phyloP scores from a whole-genome alignment of 2,888 invertebrate genomes.

The Drosophila flavopinicola region DNA sequence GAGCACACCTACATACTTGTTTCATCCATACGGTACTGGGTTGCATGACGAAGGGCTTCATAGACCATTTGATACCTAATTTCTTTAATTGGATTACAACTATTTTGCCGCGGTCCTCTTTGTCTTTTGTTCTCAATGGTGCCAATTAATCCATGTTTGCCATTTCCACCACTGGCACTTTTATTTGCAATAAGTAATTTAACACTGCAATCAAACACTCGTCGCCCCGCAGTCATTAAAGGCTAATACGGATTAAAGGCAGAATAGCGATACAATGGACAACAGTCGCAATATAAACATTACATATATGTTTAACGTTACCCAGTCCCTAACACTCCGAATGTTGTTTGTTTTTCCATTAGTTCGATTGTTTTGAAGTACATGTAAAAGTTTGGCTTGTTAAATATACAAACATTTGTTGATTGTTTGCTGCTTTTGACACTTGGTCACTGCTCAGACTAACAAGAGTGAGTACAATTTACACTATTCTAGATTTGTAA shows the following conservation, averaged over 20 bases:
- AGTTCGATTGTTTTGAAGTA: conserved; percentile 31
- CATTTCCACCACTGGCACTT: conserved; percentile 30
- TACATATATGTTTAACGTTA: conserved; percentile 1
- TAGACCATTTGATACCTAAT: conserved; percentile 71
- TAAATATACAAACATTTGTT: neutral
- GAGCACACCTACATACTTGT: neutral
- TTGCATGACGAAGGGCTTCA: conserved; percentile 58
- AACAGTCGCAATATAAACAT: conserved; percentile 15
- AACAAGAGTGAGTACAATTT: neutral
- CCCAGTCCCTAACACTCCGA: neutral
- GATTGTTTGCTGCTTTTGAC: conserved; percentile 2
- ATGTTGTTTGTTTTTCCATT: conserved; percentile 13
- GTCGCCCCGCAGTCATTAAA: conserved; percentile 22
- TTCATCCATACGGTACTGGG: neutral
- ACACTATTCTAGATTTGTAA: neutral
- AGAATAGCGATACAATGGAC: conserved; percentile 13
- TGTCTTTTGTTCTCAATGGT: conserved; percentile 18
- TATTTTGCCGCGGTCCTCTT: conserved; percentile 22
- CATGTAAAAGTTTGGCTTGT: neutral
- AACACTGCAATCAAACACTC: conserved; percentile 59
- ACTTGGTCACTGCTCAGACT: neutral
- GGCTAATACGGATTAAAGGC: conserved; percentile 59
- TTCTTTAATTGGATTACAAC: conserved; percentile 76
- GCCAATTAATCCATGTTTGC: conserved; percentile 8
- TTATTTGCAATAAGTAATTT: conserved; percentile 33